Evolutionary conservation across 2,888 invertebrate genomes (phyloP).

Genomic region (Emesis furor): DNA sequence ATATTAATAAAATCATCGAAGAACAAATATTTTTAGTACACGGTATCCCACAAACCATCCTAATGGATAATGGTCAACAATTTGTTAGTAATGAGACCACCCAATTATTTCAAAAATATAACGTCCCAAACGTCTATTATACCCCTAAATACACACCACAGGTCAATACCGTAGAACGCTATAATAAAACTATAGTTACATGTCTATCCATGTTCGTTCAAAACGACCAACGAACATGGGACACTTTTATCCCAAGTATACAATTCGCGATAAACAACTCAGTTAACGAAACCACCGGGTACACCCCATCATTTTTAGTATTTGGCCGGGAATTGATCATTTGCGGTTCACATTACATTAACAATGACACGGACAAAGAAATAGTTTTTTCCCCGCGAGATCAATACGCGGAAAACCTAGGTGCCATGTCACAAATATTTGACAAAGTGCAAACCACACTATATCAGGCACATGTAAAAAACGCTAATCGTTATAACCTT

Average conservation of each 20-base stretch:
- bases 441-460: no score
- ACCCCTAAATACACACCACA: slow-evolving; percentile 60
- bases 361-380: slow-evolving; percentile 41
- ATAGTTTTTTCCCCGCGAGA: slow-evolving; percentile 62
- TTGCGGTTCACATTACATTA: slow-evolving; percentile 47
- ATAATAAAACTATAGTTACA: no score
- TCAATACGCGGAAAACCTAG: slow-evolving; percentile 52
- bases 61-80: slow-evolving; percentile 52
- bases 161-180: no score
- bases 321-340: slow-evolving; percentile 62
- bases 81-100: slow-evolving; percentile 46
- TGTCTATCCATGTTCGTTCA: slow-evolving; percentile 52
- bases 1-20: no score
- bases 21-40: no score
- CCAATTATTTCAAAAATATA: slow-evolving; percentile 45
- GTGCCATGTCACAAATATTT: no score
- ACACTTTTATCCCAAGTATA: slow-evolving; percentile 54
- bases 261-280: slow-evolving; percentile 71
- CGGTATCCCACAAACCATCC: not conserved
- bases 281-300: slow-evolving; percentile 68
- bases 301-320: slow-evolving; percentile 63
- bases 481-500: no score
- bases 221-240: slow-evolving; percentile 71
- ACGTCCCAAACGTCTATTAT: slow-evolving; percentile 51
- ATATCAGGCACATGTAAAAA: no score